These are phyloP conservation scores for Cryptosula pallasiana DNA, from an alignment of 2,888 invertebrate species.

Conservation along the genomic window DNA sequence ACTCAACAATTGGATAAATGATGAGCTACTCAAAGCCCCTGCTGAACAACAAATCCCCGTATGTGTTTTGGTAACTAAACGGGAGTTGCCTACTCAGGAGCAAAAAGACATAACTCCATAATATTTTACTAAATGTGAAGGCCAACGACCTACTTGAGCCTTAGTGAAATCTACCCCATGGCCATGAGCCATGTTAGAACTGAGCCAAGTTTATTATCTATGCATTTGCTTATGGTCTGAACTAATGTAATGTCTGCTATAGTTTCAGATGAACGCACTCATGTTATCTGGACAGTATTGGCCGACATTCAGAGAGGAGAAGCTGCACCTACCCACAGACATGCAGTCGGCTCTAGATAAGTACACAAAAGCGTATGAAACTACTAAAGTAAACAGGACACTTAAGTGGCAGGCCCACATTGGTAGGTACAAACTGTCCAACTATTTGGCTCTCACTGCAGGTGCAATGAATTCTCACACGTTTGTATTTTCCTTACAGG, in stretches of 20 bases:
- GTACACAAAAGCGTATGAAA: constrained; percentile 85
- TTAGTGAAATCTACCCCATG: no score
- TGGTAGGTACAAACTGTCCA: constrained; percentile 49
- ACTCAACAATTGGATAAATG: constrained; percentile 65
- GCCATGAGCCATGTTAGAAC: no score
- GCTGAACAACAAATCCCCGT: background rate
- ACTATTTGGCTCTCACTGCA: background rate
- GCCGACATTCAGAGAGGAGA: constrained; percentile 94
- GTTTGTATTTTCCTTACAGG: no score
- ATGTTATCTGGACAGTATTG: constrained; percentile 98
- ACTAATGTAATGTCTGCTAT: no score
- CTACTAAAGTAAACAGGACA: constrained; percentile 77
- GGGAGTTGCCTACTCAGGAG: background rate
- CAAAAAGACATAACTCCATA: background rate
- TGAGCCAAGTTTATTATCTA: no score
- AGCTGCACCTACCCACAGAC: constrained; percentile 74
- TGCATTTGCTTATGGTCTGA: no score
- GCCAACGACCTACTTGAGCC: no score
- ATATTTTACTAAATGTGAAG: no score
- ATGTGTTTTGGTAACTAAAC: no score
- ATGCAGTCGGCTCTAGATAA: constrained; percentile 75
- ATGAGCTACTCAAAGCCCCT: constrained; percentile 30
- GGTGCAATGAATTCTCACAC: no score
- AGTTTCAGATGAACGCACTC: constrained; percentile 69
- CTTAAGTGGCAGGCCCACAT: constrained; percentile 89